These are phyloP conservation scores for Pongo pygmaeus DNA, from an alignment of 2,113 vertebrate genomes.

Conservation along the genomic window DNA sequence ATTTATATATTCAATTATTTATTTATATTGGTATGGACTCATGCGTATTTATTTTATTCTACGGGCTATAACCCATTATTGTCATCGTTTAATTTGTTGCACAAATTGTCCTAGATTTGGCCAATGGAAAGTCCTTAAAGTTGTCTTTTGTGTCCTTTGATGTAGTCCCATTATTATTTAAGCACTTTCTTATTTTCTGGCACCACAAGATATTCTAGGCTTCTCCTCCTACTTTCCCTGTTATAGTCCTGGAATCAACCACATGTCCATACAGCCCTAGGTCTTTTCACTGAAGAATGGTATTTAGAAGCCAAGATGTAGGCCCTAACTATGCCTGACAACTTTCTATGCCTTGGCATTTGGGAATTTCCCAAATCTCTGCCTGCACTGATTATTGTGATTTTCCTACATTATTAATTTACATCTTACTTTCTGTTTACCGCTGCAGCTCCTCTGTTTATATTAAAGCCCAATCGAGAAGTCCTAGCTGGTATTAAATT, in stretches of 20 bases:
- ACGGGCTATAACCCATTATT: not conserved
- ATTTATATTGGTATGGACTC: too few relatives aligned
- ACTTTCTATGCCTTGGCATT: not conserved
- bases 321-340: not conserved
- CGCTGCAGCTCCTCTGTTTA: not conserved
- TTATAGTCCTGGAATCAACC: not conserved
- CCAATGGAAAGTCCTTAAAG: not conserved
- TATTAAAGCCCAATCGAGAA: not conserved
- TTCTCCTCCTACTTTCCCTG: not conserved
- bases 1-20: not conserved
- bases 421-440: not conserved
- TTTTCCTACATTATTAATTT: not conserved
- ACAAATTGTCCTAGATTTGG: not conserved
- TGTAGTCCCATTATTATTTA: not conserved
- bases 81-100: not conserved
- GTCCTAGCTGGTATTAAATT: not conserved
- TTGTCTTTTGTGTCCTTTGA: not conserved
- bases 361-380: not conserved
- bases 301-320: not conserved
- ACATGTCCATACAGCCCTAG: not conserved
- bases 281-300: not conserved
- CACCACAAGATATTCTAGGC: not conserved
- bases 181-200: not conserved
- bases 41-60: not conserved
- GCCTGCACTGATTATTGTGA: not conserved